Evolutionary conservation across 2,113 vertebrate species (phyloP), one percentile per base, ranked within the genome.

Genomic region (Panthera leo): DNA sequence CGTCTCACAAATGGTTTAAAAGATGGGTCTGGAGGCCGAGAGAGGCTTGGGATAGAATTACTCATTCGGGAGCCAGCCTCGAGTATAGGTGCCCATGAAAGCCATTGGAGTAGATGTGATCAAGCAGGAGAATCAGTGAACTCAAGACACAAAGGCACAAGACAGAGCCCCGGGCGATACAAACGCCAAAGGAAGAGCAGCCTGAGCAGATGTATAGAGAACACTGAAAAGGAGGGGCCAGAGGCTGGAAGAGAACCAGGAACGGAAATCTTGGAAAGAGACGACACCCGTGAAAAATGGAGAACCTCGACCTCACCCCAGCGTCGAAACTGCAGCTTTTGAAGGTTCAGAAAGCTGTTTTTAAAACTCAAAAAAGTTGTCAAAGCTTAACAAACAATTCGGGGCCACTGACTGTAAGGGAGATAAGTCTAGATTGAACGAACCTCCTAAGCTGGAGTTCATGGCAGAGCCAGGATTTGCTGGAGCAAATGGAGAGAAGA

Each of bases 1-100:
- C 53, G 63, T 67, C 21, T 63, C 45, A 76, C 55, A 55, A 92
- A 8, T 96, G 51, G 67, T 18, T 96, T 86, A 73, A 95, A 92
- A 67, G 61, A 86, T 63, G 61, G 71, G 7, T 58, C 42, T 94
- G 18, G n/a, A 48, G n/a, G 48, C 63, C 27, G 23, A 51, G 42
- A 73, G 39, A 65, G 14, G 39, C 70, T 87, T n/a, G 65, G 65
- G 39, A 83, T 45, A 86, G 34, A 86, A 55, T 82, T 68, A 31
- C 27, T 34, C 18, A 16, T 45, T 86, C 80, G 21, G 13, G 51
- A 68, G n/a, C 61, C 92, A 70, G 48, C 13, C 23, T 63, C 16
- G 42, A 88, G 42, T 36, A 14, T 13, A 76, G 42, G 6, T 63
- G n/a, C 48, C 90, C 12, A 13, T 42, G 68, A 68, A 88, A 63